Base-by-base conservation (phyloP, 2,113 vertebrate species). In the Neofelis nebulosa region DNA sequence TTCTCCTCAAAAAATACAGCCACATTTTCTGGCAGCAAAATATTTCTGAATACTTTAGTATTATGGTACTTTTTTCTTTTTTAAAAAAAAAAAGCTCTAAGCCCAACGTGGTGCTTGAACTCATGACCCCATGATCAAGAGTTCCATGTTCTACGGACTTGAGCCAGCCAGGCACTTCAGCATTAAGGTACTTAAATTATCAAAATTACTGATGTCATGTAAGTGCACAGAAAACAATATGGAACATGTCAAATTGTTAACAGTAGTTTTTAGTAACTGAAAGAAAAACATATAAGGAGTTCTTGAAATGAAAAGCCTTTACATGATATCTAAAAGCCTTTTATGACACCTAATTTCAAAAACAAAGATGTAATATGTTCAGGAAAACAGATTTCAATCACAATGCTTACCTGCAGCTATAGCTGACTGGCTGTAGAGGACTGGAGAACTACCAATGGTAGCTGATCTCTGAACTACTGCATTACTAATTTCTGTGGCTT, bases 391-490 rank as follows among this genome's bases (percentile, higher is more conserved):
- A 31, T 0, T 91, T 74, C 71, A 86, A 0, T 87, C 50, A 73
- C 93, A 94, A 81, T 74, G 97, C 96, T 99, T 98, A 99, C 99
- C 98, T 98, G 99, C 45, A 50, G 97, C 98, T 78, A 99, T 90
- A 68, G 99, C 82, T 52, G 99, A 89, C 69, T 99, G 99, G 85
- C 99, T 99, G 97, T 99, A 99, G 66, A 99, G 99, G 92, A 99
- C 99, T 0, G 99, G 99, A 98, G 99, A 99, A 98, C 99, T 99
- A 76, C 99, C 99, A 27, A 99, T 99, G 66, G 99, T 99, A 84
- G 99, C 99, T 0, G 99, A 91, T 82, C 99, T 99, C 96, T 99
- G 99, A 95, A 99, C 91, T 73, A 99, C 98, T 13, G 98, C 98
- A 0, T 99, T 98, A 91, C 74, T 98, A 65, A 99, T 97, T 93